Evolutionary conservation across 2,113 vertebrate genomes (phyloP).

Genomic region (Colaptes auratus): DNA sequence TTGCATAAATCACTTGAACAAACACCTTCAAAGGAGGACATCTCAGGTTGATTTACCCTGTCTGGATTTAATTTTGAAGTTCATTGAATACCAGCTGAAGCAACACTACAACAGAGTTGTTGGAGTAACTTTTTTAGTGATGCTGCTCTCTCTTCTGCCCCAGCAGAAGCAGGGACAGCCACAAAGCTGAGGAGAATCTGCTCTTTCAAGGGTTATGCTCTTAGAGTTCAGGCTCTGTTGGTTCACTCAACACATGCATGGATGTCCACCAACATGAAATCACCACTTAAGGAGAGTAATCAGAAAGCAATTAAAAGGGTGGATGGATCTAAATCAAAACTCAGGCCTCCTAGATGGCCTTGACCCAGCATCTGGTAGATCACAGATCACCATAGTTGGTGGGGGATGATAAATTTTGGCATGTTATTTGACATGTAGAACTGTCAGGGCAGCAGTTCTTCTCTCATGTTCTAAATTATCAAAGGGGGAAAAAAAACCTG

Average conservation of each 20-base stretch:
- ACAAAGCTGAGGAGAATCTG: neutral
- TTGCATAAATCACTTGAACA: neutral
- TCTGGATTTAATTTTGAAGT: neutral
- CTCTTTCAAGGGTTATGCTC: accelerated
- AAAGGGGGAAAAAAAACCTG: neutral
- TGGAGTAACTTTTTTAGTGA: neutral
- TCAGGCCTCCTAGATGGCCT: neutral
- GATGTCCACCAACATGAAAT: neutral
- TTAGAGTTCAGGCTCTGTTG: neutral
- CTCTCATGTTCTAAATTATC: neutral
- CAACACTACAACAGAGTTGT: neutral
- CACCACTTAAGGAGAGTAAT: neutral
- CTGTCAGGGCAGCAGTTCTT: neutral
- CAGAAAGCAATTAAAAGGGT: neutral
- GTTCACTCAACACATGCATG: neutral
- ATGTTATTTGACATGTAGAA: neutral
- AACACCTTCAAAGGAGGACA: neutral
- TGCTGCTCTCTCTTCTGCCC: neutral
- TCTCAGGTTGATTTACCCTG: neutral
- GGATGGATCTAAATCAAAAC: neutral
- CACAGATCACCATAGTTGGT: neutral
- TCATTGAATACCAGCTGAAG: neutral
- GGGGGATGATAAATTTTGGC: neutral
- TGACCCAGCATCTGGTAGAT: neutral
- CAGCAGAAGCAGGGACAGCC: neutral